Base-by-base conservation (phyloP, 2,113 vertebrate genomes). In the Proteles cristata region DNA sequence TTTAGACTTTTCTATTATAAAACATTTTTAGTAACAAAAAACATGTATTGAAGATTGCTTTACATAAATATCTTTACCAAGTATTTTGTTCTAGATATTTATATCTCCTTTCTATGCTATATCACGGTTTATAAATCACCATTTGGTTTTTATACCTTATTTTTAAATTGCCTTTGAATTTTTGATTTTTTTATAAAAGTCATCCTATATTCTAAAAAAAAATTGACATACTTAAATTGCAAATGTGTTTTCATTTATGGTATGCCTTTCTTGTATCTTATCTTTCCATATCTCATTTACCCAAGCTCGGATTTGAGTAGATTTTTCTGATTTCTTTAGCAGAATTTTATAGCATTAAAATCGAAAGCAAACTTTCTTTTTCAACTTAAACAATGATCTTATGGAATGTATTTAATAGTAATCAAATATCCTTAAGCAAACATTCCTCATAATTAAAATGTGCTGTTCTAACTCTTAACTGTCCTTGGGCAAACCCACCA, bases 1-100 rank as follows among this genome's bases (percentile, higher is more conserved):
- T 93, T 93, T 43, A 84, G n/a, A 68, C 63, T 19, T 73, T 63
- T 79, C 19, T 86, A 58, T 63, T 35, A 33, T 65, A 76, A 68
- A 82, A 48, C 4, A 12, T 68, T 86, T 84, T 85, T 55, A 73
- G 35, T 65, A 88, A 61, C n/a, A 73, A 79, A 35, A 79, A 90
- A 86, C 33, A 68, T 61, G 17, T 76, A 21, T n/a, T 69, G 76
- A 23, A 87, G 7, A 2, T 90, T 63, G 19, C 63, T 45, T 84
- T 94, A 69, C 66, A 55, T 69, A 91, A 91, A 71, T 84, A 39
- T 91, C 82, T 82, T 93, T 39, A 93, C 73, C 12, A 81, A 74
- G 31, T 39, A n/a, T 77, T 94, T 91, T 87, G 77, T 88, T 83
- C 73, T 19, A 84, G 48, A 76, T 93, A 93, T 91, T 95, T 96